Evolutionary conservation across 2,797 vertebrate species (phyloP).

Genomic region (Fundulus diaphanus): DNA sequence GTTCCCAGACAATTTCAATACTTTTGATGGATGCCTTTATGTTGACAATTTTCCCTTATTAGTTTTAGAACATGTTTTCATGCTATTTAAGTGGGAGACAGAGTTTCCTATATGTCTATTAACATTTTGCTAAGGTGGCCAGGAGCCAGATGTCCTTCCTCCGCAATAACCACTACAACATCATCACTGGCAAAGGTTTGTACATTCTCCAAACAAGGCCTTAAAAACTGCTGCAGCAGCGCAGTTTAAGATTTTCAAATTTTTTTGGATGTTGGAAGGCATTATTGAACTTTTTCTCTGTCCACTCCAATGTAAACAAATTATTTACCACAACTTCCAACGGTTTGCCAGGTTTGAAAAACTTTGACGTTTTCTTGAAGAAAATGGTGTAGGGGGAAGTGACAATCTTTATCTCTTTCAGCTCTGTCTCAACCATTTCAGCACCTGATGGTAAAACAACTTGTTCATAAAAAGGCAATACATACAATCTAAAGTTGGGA

Average conservation of each 20-base stretch:
- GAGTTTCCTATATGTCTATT: too few species aligned
- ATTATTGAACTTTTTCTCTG: neutral
- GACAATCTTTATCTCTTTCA: slow-evolving; percentile 65
- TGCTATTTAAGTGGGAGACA: too few species aligned
- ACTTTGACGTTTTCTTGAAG: slow-evolving; percentile 70
- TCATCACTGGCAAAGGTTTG: too few species aligned
- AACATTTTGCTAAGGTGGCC: too few species aligned
- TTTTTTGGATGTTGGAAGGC: neutral
- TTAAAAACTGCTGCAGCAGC: neutral
- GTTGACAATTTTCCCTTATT: too few species aligned
- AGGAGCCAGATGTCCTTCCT: too few species aligned
- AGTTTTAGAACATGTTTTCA: too few species aligned
- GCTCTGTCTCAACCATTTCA: slow-evolving; percentile 72
- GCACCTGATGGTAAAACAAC: slow-evolving; percentile 23
- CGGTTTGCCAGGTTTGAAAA: slow-evolving; percentile 72
- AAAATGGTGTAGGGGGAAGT: slow-evolving; percentile 69
- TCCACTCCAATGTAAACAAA: neutral
- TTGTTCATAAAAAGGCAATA: neutral
- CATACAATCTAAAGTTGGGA: neutral
- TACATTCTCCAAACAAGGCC: too few species aligned
- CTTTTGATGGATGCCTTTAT: too few species aligned
- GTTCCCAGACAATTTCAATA: too few species aligned
- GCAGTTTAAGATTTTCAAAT: neutral
- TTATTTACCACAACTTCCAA: slow-evolving; percentile 58
- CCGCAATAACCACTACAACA: too few species aligned